Percentiles rank a stretch among this genome's conserved stretches.
Conservation (phyloP, 2,113 vertebrate genomes). For the Bubo scandiacus region DNA sequence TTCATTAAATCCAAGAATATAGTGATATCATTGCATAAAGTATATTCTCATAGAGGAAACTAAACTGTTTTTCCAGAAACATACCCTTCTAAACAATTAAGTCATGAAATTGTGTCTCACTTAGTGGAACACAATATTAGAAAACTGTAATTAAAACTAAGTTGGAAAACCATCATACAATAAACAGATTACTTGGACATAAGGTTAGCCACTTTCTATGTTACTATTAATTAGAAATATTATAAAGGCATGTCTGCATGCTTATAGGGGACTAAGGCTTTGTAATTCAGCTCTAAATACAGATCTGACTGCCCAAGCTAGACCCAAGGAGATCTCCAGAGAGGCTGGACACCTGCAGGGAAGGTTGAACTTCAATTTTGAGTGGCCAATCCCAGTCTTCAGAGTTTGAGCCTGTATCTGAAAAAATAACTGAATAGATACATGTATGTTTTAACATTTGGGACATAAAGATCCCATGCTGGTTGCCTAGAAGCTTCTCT, state of each 20-base stretch:
- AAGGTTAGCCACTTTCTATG: not conserved
- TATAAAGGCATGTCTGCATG: not conserved
- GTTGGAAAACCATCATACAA: not conserved
- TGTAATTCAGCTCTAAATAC: not conserved
- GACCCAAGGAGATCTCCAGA: not conserved
- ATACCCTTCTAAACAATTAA: not conserved
- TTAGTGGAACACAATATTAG: not conserved
- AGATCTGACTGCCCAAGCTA: not conserved
- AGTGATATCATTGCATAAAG: not conserved
- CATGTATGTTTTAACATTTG: not conserved
- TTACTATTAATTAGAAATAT: not conserved
- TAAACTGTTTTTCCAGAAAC: not conserved
- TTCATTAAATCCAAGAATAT: not conserved
- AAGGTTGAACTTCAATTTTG: not conserved
- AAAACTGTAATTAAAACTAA: not conserved
- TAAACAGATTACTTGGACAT: not conserved
- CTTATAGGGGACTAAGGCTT: not conserved
- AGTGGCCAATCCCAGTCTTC: not conserved
- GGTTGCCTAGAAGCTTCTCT: not conserved
- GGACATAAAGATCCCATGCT: not conserved
- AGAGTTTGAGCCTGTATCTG: not conserved
- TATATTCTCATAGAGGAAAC: not conserved
- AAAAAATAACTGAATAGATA: not conserved
- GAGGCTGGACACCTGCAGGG: not conserved
- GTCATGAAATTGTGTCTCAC: not conserved